These are phyloP conservation scores for Sprattus sprattus DNA, from an alignment of 2,113 vertebrate genomes.

Conservation along the genomic window DNA sequence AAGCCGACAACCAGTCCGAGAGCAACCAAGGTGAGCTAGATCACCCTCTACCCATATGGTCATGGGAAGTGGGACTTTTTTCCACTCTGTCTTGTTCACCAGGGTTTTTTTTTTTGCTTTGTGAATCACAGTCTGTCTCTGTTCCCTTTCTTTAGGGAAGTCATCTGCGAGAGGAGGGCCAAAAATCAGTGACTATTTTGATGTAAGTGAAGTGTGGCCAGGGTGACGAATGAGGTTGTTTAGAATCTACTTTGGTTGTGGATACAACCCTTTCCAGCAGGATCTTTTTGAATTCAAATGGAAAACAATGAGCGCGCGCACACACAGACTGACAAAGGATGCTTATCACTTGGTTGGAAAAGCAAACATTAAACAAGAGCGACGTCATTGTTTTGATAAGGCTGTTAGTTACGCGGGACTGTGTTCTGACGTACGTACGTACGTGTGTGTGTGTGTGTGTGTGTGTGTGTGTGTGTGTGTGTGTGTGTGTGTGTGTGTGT, in stretches of 20 bases:
- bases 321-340: neutral
- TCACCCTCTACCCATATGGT: neutral
- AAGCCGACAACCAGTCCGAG: conserved; percentile 95
- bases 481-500: neutral
- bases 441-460: neutral
- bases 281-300: neutral
- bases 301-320: neutral
- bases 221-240: neutral
- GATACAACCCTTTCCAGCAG: neutral
- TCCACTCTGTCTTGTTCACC: neutral
- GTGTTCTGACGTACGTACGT: too few relatives aligned
- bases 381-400: neutral
- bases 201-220: conserved; percentile 75
- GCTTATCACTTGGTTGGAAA: neutral
- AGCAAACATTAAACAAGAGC: neutral
- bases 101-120: neutral
- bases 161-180: conserved; percentile 85
- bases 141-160: conserved; percentile 82
- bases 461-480: neutral
- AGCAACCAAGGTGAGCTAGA: conserved; percentile 89
- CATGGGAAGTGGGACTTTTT: neutral
- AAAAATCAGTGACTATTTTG: conserved; percentile 99
- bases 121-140: conserved; percentile 7
- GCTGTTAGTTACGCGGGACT: neutral
- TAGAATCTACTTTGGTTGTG: neutral